phyloP scores from a whole-genome alignment of 2,113 vertebrate species.

The Pteropus alecto region DNA sequence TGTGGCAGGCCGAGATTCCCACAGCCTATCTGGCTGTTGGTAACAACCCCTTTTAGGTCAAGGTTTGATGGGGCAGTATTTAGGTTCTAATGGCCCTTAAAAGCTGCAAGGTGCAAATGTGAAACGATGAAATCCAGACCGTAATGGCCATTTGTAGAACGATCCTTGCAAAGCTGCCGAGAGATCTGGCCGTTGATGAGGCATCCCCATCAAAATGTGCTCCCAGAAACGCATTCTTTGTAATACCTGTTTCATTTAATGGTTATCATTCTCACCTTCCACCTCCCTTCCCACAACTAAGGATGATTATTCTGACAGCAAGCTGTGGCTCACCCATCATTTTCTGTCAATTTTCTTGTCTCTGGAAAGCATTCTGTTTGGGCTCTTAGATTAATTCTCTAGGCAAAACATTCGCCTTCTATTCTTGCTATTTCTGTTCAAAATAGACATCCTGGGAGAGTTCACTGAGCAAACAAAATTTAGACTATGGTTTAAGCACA shows the following conservation, averaged over 20 bases:
- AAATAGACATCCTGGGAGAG: conserved; percentile 71
- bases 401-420: conserved; percentile 59
- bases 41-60: conserved; percentile 78
- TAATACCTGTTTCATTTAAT: conserved; percentile 81
- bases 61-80: conserved; percentile 79
- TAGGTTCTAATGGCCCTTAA: conserved; percentile 83
- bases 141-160: conserved; percentile 83
- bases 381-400: conserved; percentile 77
- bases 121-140: conserved; percentile 79
- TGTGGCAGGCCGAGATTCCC: conserved; percentile 69
- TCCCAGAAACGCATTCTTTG: conserved; percentile 68
- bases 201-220: conserved; percentile 82
- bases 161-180: conserved; percentile 76
- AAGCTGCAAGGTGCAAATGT: conserved; percentile 84
- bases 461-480: conserved; percentile 65
- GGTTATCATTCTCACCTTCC: conserved; percentile 68
- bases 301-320: conserved; percentile 71
- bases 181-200: conserved; percentile 80
- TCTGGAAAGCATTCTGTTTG: conserved; percentile 75
- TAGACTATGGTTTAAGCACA: conserved; percentile 69
- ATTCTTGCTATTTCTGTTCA: conserved; percentile 75
- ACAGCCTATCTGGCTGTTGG: conserved; percentile 54
- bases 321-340: conserved; percentile 73
- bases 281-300: conserved; percentile 61
- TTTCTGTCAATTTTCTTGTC: conserved; percentile 68